Evolutionary conservation across 2,113 vertebrate species (phyloP), one percentile per base, ranked within the genome.

Genomic region (Xiphorhynchus elegans): DNA sequence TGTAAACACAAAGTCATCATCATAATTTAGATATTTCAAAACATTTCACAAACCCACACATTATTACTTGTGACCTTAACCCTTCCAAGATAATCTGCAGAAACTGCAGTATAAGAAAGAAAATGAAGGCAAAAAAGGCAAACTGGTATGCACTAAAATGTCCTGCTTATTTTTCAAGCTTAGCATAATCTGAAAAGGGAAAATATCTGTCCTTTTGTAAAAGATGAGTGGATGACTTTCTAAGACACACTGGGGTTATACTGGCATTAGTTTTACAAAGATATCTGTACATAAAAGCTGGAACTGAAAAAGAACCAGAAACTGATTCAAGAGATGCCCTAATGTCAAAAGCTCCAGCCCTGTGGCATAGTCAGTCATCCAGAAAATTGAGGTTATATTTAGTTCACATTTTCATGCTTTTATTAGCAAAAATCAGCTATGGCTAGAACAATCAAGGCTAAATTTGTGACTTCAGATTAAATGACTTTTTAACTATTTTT

Each of bases 301-400:
- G 7, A 56, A 89, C 67, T 26, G 33, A 87, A 92, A 87, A 93
- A 49, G 46, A 84, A 82, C 14, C 28, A 83, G 44, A 94, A 96
- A 90, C 50, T 84, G 77, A 85, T 77, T 67, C 70, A 58, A 74
- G 70, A 91, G 68, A 95, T 5, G 4, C 40, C 80, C 37, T 80
- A 56, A 94, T 80, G 83, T 82, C 87, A 87, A 87, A 87, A 92
- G 76, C 62, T 91, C 63, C 52, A 93, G 80, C 84, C 90, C 89
- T 93, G 55, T 90, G 82, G 90, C 95, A 94, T 20, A 87, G 67
- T 85, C 79, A 91, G 85, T 93, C 94, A 96, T 85, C 69, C 5
- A 13, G 76, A 96, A 97, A 97, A 96, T 75, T 80, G 24, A 89
- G 42, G 39, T 59, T 94, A 89, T 89, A 97, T 94, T 96, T 97